Base-by-base conservation (phyloP, 37 sponge, comb jelly and placozoan species). In the Aphrocallistes beatrix region DNA sequence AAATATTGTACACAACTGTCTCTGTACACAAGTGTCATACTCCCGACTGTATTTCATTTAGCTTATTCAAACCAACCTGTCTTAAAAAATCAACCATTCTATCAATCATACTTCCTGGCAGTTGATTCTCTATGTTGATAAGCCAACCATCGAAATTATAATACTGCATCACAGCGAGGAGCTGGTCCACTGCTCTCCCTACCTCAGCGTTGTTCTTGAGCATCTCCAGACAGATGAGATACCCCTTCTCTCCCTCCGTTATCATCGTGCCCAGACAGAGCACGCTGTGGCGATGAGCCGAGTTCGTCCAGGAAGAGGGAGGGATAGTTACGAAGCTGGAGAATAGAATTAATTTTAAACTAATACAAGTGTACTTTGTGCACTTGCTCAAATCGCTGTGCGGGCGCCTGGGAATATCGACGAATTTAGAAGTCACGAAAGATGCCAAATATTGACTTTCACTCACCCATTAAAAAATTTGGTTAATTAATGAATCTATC, bases 131-230 rank as follows among this genome's bases (percentile, higher is more conserved):
- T 87, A 98, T 98, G 51, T 98, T 98, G 23, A 98, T 85, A 36
- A 98, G 90, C 99, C 99, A 98, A 21, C 99, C 99, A 84, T 98
- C 99, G 83, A 98, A 90, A 10, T 83, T 82, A 82, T 98, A 98
- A 50, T 93, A 92, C 84, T 83, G 48, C 21, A 96, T 94, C 42
- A 98, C 81, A 23, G 28, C 82, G 17, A 95, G 91, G 39, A 95
- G 81, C 86, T 92, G 88, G 47, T 93, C 88, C 37, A 89, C 94
- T 81, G 88, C 85, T 37, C 83, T 82, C 19, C 47, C 39, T 28
- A 88, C 85, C 13, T 50, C 81, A 1, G 17, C 49, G 49, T 89
- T 89, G 84, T 51, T 88, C 0, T 36, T 82, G n/a, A 98, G 86
- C 30, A 98, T 36, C 50, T 51, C 32, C 25, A 48, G 38, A 82